Base-by-base conservation (phyloP, 1,140 invertebrate genomes). In the Microplitis demolitor region DNA sequence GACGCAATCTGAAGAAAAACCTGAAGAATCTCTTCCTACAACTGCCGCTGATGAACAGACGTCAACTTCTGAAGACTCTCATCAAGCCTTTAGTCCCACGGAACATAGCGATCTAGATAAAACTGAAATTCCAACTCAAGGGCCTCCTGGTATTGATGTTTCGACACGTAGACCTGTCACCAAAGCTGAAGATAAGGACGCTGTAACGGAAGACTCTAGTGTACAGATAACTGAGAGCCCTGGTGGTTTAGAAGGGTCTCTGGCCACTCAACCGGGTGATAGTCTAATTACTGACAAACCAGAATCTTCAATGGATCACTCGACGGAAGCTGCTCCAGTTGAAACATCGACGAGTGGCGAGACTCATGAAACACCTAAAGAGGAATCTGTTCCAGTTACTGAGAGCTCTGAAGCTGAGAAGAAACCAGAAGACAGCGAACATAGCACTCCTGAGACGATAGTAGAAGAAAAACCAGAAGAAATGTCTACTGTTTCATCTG, bases 111-210 rank as follows among this genome's bases (percentile, higher is more conserved):
- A 67, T 62, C 35, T 37, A 1, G 76, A 80, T 33, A 5, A 64
- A 37, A 14, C 69, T 1, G 73, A 66, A 58, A 74, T 78, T 35
- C 77, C 77, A n/a, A 71, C 74, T 53, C 72, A 79, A 73, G 77
- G 77, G n/a, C 76, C 82, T 50, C 76, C 78, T 33, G 77, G 77
- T n/a, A 81, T 83, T 66, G 75, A 78, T 3, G 78, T 83, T n/a
- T 69, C 80, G 9, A 79, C 80, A 33, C 72, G 80, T 50, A 76
- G 78, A 34, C 84, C 84, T 13, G 85, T 79, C 60, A 78, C 79
- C 5, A 86, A 85, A 61, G 79, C 81, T 11, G 85, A 86, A 73
- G 83, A 85, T 33, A 78, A 79, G 34, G 80, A 82, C 37, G 70
- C 78, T 0, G 77, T 83, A 0, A 54, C 76, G 16, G 80, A 80